phyloP scores from a whole-genome alignment of 2,888 invertebrate species.

The Aphodius granarius region DNA sequence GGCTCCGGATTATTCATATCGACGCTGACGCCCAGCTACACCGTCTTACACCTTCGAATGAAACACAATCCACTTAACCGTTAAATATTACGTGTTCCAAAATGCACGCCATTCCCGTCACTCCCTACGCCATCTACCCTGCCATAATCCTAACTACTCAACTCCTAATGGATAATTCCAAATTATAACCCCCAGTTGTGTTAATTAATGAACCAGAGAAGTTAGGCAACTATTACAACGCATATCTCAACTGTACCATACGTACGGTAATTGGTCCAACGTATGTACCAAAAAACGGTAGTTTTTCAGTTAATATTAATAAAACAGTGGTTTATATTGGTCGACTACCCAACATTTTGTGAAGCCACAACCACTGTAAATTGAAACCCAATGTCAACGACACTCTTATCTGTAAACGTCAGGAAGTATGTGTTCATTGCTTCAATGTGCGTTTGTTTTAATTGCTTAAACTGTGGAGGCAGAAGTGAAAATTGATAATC shows the following conservation, averaged over 20 bases:
- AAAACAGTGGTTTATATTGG: neutral
- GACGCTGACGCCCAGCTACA: neutral
- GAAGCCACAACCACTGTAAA: too few relatives aligned
- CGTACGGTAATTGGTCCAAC: too few relatives aligned
- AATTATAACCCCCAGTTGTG: neutral
- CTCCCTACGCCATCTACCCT: neutral
- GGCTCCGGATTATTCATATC: constrained; percentile 8
- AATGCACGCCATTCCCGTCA: neutral
- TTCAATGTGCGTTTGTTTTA: too few relatives aligned
- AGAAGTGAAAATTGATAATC: too few relatives aligned
- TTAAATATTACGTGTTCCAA: constrained; percentile 1
- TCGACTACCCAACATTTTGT: too few relatives aligned
- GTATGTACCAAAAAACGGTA: neutral
- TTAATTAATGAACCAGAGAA: neutral
- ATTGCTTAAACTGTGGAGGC: too few relatives aligned
- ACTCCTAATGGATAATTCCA: too few relatives aligned
- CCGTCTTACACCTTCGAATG: neutral
- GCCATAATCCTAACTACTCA: too few relatives aligned
- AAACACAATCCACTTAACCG: constrained; percentile 9
- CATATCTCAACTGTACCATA: neutral
- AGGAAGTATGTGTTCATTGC: too few relatives aligned
- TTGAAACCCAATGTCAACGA: too few relatives aligned
- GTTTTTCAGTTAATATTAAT: neutral
- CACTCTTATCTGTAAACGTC: too few relatives aligned
- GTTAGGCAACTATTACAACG: neutral